phyloP scores from a whole-genome alignment of 2,113 vertebrate genomes.

The Muscicapa adusta region DNA sequence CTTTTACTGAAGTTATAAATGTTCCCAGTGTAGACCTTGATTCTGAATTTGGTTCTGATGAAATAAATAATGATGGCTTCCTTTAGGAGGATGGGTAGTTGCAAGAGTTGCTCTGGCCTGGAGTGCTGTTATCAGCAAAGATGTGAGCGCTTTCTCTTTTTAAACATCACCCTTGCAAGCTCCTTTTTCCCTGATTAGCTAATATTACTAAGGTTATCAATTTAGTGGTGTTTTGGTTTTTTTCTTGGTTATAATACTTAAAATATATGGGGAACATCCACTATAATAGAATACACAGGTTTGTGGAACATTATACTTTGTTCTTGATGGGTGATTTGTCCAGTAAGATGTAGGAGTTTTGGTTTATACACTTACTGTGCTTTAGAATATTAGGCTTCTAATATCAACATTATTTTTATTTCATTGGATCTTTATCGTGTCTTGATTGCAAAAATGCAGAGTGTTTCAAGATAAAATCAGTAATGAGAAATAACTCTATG shows the following conservation, averaged over 20 bases:
- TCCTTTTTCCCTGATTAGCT: not conserved
- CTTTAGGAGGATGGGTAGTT: not conserved
- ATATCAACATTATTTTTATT: not conserved
- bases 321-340: not conserved
- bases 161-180: not conserved
- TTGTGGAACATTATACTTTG: not conserved
- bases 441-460: not conserved
- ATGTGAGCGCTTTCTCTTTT: not conserved
- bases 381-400: not conserved
- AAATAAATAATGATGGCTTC: not conserved
- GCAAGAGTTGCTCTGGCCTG: not conserved
- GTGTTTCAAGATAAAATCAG: not conserved
- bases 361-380: not conserved
- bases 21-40: not conserved
- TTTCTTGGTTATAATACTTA: not conserved
- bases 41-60: not conserved
- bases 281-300: not conserved
- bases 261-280: not conserved
- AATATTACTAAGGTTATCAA: not conserved
- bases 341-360: not conserved
- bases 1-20: not conserved
- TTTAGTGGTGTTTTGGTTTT: not conserved
- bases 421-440: not conserved
- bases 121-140: not conserved
- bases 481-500: not conserved